These are phyloP conservation scores for Pseudolaguvia tuberculata DNA, from an alignment of 2,113 vertebrate species.

Conservation along the genomic window DNA sequence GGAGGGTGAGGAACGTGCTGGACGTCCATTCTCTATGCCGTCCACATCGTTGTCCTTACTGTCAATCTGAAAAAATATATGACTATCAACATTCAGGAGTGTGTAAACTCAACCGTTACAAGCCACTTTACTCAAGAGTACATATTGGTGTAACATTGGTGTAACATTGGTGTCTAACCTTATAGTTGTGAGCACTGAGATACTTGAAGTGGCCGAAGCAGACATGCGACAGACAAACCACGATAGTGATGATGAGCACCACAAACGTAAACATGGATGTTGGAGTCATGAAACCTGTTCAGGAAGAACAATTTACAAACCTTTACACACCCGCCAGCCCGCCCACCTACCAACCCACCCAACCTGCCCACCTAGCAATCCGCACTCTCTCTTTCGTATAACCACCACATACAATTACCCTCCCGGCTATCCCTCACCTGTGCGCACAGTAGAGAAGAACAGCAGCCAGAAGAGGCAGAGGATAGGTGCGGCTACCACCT, in stretches of 20 bases:
- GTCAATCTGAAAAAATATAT: conserved; percentile 77
- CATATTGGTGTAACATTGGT: conserved; percentile 8
- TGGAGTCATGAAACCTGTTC: conserved; percentile 80
- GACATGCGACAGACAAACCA: conserved; percentile 92
- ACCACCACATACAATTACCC: background rate
- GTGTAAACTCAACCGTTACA: background rate
- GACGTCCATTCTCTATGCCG: conserved; percentile 80
- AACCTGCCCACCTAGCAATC: too few relatives aligned
- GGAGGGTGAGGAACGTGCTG: conserved; percentile 67
- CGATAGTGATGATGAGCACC: conserved; percentile 93
- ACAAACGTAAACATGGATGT: conserved; percentile 96
- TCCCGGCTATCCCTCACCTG: conserved; percentile 68
- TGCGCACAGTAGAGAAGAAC: conserved; percentile 89
- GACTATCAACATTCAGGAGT: background rate
- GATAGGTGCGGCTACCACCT: conserved; percentile 94
- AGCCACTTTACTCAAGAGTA: conserved; percentile 12
- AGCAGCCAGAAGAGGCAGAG: conserved; percentile 97
- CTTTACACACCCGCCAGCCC: too few relatives aligned
- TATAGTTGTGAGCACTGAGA: conserved; percentile 97
- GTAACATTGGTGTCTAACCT: conserved; percentile 69
- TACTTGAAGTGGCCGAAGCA: conserved; percentile 99
- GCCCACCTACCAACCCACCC: too few relatives aligned
- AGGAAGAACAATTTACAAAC: background rate
- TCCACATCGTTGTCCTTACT: conserved; percentile 81
- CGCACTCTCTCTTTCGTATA: too few relatives aligned